Evolutionary conservation across 2,888 invertebrate species (phyloP), one percentile per base, ranked within the genome.

Genomic region (Thera obeliscata): DNA sequence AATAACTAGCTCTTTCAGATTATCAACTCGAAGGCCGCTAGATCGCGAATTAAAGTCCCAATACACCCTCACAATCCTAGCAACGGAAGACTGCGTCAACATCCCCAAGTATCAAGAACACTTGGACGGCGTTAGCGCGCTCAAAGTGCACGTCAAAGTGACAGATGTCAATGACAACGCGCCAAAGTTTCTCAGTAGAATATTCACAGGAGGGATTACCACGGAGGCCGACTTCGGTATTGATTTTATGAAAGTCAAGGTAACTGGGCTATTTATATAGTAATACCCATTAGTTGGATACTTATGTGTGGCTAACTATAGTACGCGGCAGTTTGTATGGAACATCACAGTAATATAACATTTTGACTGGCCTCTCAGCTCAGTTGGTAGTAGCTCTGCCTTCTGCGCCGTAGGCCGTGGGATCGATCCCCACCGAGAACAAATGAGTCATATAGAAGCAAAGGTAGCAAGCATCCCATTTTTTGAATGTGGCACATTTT

Each of bases 151-250:
- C 8, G 91, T 98, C 0, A 94, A 94, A 64, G 96, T 99, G 0
- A 88, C 95, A 55, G 99, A 99, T 81, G 95, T 98, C 2, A 99
- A 99, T 81, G 99, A 99, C 81, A 98, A 99, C 87, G 94, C 97
- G 0, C 99, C 99, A 0, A 94, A 94, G 79, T 99, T 99, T 83
- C 90, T 95, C 2, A 96, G 95, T 69, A 95, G 95, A 74, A 95
- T 98, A 70, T 98, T 99, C 83, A 98, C 98, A 0, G 98, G 98
- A 0, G 99, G 99, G 1, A 97, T 99, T 1, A 98, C 98, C 11
- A 98, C 98, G 0, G 98, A 97, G 73, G 97, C 98, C 0, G 97
- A 98, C 84, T 98, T 98, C 85, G 98, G 98, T 0, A 96, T 96
- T 0, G 96, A 96, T 78, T 97, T 98, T 81, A 97, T 98, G 97